A percentile compares a stretch with the other conserved stretches of the same genome.
phyloP scores from a whole-genome alignment of 2,113 vertebrate species.

The Trichomycterus rosablanca region DNA sequence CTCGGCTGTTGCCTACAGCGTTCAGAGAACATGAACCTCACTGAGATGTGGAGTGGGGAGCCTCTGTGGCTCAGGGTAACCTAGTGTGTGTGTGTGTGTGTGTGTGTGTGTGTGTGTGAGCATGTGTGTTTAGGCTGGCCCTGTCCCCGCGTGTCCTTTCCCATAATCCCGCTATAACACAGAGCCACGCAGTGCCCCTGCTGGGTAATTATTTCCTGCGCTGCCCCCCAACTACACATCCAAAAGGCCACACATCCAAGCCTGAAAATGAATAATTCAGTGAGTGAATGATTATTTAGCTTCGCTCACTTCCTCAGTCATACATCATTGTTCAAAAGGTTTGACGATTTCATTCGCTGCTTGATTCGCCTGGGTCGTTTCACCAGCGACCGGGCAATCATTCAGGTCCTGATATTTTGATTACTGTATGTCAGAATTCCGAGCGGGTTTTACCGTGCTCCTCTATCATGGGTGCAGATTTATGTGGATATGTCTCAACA shows the following conservation, averaged over 20 bases:
- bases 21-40: background rate
- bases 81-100: constrained; percentile 6
- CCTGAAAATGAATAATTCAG: constrained; percentile 65
- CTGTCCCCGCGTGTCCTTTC: constrained; percentile 75
- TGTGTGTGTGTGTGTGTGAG: constrained; percentile 8
- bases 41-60: no score
- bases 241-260: constrained; percentile 47
- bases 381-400: background rate
- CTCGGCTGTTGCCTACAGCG: background rate
- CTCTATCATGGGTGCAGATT: no score
- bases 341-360: constrained; percentile 49
- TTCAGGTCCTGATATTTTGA: no score
- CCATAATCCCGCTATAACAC: constrained; percentile 73
- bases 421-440: no score
- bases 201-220: constrained; percentile 76
- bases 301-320: constrained; percentile 66
- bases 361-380: constrained; percentile 14
- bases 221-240: constrained; percentile 64
- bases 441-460: no score
- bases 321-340: constrained; percentile 71
- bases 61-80: background rate
- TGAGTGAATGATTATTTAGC: constrained; percentile 70
- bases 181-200: constrained; percentile 67
- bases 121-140: constrained; percentile 53
- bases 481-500: no score